Conservation (phyloP, 1,140 invertebrate genomes). For the Cotesia chilonis region DNA sequence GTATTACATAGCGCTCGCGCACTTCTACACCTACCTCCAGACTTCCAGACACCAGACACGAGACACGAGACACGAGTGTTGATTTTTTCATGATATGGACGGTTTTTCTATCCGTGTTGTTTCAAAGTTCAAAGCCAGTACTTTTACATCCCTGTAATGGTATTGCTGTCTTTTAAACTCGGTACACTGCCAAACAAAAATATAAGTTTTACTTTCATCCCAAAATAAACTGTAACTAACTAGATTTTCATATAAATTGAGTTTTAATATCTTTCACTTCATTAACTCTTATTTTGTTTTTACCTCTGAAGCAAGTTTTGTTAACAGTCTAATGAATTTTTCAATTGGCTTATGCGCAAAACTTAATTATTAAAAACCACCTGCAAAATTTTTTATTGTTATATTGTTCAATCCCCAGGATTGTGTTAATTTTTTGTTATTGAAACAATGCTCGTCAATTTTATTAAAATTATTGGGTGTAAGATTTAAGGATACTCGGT, state of each 20-base stretch:
- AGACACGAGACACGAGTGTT: neutral
- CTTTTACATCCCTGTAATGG: neutral
- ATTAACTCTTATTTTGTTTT: neutral
- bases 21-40: neutral
- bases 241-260: slow-evolving; percentile 31
- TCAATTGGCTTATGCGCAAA: no score
- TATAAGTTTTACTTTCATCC: neutral
- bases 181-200: no score
- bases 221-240: neutral
- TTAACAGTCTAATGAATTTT: no score
- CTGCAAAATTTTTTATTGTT: no score
- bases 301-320: neutral
- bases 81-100: slow-evolving; percentile 20
- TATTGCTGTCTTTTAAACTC: slow-evolving; percentile 7
- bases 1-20: neutral
- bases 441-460: no score
- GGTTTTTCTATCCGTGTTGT: neutral
- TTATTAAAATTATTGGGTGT: no score
- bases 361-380: no score
- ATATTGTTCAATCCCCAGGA: no score
- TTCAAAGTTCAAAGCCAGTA: neutral
- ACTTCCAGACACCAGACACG: no score
- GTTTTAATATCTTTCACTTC: slow-evolving; percentile 20
- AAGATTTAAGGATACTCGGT: no score
- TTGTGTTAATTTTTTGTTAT: no score